A percentile compares a stretch with the other conserved stretches of the same genome.
phyloP scores from a whole-genome alignment of 2,888 invertebrate species.

The Xestia rhomboidea region DNA sequence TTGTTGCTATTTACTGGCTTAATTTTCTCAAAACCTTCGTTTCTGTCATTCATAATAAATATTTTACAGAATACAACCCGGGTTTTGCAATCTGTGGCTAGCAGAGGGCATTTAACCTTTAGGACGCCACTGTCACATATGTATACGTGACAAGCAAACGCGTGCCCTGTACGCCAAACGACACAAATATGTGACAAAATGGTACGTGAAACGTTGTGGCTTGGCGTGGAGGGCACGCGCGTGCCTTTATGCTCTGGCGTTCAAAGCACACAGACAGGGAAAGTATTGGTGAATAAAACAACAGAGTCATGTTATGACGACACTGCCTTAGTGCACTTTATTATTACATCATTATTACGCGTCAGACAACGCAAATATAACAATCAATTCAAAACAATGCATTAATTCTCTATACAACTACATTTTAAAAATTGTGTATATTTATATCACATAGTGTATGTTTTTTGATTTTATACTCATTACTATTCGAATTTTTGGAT shows the following conservation, averaged over 20 bases:
- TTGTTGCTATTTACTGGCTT: neutral
- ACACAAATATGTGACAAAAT: no score
- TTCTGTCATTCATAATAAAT: neutral
- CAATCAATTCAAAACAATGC: slow-evolving; percentile 84
- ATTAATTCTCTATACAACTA: slow-evolving; percentile 81
- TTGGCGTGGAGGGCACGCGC: no score
- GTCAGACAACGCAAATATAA: slow-evolving; percentile 81
- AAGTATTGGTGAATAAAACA: slow-evolving; percentile 76
- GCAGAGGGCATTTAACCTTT: no score
- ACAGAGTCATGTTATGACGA: slow-evolving; percentile 76
- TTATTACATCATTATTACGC: slow-evolving; percentile 79
- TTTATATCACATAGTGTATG: slow-evolving; percentile 87
- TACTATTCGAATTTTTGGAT: slow-evolving; percentile 65
- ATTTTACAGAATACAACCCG: neutral
- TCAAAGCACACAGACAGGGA: neutral
- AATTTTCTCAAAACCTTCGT: neutral
- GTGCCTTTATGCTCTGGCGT: no score
- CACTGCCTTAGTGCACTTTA: slow-evolving; percentile 88
- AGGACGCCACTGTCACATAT: no score
- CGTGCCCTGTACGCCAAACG: no score
- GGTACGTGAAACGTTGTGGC: no score
- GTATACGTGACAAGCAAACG: no score
- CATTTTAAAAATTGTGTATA: slow-evolving; percentile 88
- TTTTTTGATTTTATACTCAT: slow-evolving; percentile 72
- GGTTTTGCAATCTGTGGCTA: neutral